phyloP scores from a whole-genome alignment of 2,888 invertebrate species.

The Mesoligia furuncula region DNA sequence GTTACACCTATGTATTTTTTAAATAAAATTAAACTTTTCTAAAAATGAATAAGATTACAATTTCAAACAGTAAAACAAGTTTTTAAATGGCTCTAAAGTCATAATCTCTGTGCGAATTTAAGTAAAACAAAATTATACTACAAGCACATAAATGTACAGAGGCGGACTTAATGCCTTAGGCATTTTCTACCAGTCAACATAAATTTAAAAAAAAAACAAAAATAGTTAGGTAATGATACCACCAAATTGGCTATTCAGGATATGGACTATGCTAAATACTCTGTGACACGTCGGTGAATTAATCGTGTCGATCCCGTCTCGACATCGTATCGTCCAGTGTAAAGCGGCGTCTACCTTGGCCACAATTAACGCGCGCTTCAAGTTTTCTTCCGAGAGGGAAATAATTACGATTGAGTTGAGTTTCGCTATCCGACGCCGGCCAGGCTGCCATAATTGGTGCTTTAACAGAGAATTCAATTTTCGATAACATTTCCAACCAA shows the following conservation, averaged over 20 bases:
- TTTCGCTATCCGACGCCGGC: slow-evolving; percentile 81
- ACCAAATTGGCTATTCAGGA: neutral
- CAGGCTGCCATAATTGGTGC: slow-evolving; percentile 81
- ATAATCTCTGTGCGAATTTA: too few species aligned
- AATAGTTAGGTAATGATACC: neutral
- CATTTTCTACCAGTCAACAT: too few species aligned
- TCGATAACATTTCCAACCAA: slow-evolving; percentile 61
- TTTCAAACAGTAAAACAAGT: neutral
- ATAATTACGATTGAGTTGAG: slow-evolving; percentile 87
- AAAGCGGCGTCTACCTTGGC: slow-evolving; percentile 60
- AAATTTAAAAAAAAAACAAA: neutral
- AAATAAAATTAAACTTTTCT: neutral
- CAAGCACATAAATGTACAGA: too few species aligned
- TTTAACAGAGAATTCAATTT: slow-evolving; percentile 82
- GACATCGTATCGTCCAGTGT: slow-evolving; percentile 46
- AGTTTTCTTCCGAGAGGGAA: slow-evolving; percentile 84
- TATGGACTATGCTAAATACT: neutral
- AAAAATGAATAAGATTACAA: neutral
- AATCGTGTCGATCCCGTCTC: slow-evolving; percentile 51
- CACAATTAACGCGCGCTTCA: slow-evolving; percentile 82
- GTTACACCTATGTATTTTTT: neutral
- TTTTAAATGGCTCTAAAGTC: too few species aligned
- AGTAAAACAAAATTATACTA: too few species aligned
- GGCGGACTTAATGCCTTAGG: too few species aligned
- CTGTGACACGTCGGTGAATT: neutral